Base-by-base conservation (phyloP, 2,888 invertebrate genomes). In the Ypsolopha scabrella region DNA sequence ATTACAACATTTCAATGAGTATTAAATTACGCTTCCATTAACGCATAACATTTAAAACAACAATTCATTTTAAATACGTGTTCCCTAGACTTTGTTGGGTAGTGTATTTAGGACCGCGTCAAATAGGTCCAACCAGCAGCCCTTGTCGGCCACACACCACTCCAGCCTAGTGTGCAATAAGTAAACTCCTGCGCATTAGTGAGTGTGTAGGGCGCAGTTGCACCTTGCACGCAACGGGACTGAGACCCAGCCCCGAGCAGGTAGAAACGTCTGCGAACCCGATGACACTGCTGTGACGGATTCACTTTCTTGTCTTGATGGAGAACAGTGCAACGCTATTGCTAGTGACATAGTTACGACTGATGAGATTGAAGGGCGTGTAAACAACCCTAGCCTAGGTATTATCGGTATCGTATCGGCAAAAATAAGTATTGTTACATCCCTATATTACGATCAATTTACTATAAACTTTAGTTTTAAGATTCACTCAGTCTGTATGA, bases 171-270 rank as follows among this genome's bases (percentile, higher is more conserved):
- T 64, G 64, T 65, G 67, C 56, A 72, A 65, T 52, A 56, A 56
- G 57, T 56, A 59, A 57, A n/a, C 35, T 36, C 35, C 52, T 41
- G 53, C 37, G 68, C n/a, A n/a, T n/a, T n/a, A n/a, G n/a, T 62
- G 37, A 13, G 8, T 43, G 14, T 14, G 37, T 37, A 67, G 72
- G 71, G 73, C 71, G 72, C 64, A 71, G 67, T 54, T 62, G 72
- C 82, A 83, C 83, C 83, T 83, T 83, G 83, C 83, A 75, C 73
- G 79, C 82, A 82, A 83, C 82, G 85, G 83, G 80, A 85, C 67
- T 68, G 60, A 55, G 64, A 85, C 67, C 68, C 60, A 55, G 64
- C 60, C 69, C 72, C 60, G 60, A 75, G 82, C 83, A 86, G 85
- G 83, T 83, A 85, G 80, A 75, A 62, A 65, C 54, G 57, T 64